Base-by-base conservation (phyloP, 1,140 invertebrate genomes). In the Neoseiulus cucumeris region DNA sequence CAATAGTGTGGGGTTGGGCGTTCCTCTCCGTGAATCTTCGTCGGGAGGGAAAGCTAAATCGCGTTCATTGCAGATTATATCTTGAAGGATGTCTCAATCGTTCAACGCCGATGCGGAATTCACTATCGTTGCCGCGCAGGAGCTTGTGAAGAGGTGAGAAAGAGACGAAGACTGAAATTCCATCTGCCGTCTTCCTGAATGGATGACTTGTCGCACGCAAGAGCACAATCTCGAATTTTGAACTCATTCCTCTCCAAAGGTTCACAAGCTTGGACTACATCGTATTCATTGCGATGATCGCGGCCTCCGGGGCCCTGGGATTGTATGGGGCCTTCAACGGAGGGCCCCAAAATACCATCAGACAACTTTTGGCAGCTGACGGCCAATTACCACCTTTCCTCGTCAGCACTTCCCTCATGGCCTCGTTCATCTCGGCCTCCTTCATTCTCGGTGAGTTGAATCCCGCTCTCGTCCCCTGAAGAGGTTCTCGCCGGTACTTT, bases 241-340 rank as follows among this genome's bases (percentile, higher is more conserved):
- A 39, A 6, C 9, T 39, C 4, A 39, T 39, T 39, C 9, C 9
- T 9, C 9, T 39, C 9, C 33, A 39, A 39, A 59, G 66, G 20
- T 72, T 72, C 51, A 68, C 66, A 12, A 42, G 65, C 17, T 65
- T 64, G 9, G 86, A 88, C 73, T 88, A 87, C 70, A 72, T 76
- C 9, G 83, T 88, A 1, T 75, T 88, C n/a, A 80, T 74, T 0
- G 17, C 42, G 44, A 68, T 69, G 69, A n/a, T 72, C 12, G 44
- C 44, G 5, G 64, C 64, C 14, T 65, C 66, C 7, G 70, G 76
- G 0, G 71, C 68, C 29, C 87, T 91, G 64, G 88, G 88, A 0
- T 76, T 87, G 0, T 90, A 86, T 73, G 89, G 87, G 72, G 86
- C 83, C n/a, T 87, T 83, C 69, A 84, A 83, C 69, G 80, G 82